Percentiles rank a stretch among this genome's conserved stretches.
These are phyloP conservation scores for Eumacrocentrus americanus DNA, from an alignment of 2,888 invertebrate genomes.

Conservation along the genomic window DNA sequence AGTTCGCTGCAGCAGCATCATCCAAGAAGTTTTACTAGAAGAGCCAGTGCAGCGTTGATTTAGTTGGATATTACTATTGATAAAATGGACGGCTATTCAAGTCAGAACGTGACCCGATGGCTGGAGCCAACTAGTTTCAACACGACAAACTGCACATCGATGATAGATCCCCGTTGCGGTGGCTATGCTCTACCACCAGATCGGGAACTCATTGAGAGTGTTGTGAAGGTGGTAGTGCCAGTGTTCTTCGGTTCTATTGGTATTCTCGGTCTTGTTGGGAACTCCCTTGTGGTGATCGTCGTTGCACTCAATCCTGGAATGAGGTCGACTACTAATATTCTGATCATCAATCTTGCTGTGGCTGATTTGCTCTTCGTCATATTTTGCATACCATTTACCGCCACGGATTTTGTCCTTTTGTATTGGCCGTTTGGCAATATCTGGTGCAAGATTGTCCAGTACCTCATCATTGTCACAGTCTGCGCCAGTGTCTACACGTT, in stretches of 20 bases:
- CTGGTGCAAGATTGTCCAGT: slow-evolving; percentile 91
- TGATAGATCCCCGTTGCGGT: slow-evolving; percentile 31
- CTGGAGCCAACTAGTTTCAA: slow-evolving; percentile 25
- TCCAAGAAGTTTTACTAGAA: background rate
- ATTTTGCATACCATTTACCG: slow-evolving; percentile 94
- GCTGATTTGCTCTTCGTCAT: slow-evolving; percentile 91
- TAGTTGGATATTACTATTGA: background rate
- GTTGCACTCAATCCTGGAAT: slow-evolving; percentile 88
- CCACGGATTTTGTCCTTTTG: slow-evolving; percentile 84
- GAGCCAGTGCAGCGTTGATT: background rate
- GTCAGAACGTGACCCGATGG: slow-evolving; percentile 28
- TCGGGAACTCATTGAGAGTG: slow-evolving; percentile 62
- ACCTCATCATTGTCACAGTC: slow-evolving; percentile 89
- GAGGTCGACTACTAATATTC: slow-evolving; percentile 90
- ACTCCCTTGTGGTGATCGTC: slow-evolving; percentile 86
- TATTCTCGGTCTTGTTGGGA: slow-evolving; percentile 86
- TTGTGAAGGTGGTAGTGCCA: slow-evolving; percentile 77
- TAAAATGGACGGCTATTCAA: slow-evolving; percentile 26
- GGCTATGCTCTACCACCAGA: slow-evolving; percentile 44
- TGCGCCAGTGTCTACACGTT: slow-evolving; percentile 93
- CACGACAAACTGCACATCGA: slow-evolving; percentile 21
- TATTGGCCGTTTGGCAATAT: slow-evolving; percentile 90
- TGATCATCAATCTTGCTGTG: slow-evolving; percentile 88
- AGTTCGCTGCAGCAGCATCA: background rate
- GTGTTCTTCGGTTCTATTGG: slow-evolving; percentile 86